Evolutionary conservation across 2,888 invertebrate genomes (phyloP).

Genomic region (Litoditis marina): DNA sequence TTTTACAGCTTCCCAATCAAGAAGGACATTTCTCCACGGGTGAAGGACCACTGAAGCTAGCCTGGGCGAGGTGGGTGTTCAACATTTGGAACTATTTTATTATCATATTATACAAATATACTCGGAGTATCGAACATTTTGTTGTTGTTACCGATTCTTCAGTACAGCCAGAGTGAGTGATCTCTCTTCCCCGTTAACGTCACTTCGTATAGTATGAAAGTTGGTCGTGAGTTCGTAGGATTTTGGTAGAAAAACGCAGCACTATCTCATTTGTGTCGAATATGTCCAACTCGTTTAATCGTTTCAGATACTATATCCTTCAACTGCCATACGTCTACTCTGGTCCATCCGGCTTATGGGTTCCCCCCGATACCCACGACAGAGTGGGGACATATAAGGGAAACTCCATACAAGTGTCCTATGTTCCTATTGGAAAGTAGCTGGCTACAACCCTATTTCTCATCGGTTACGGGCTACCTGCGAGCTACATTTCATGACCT

Average conservation of each 20-base stretch:
- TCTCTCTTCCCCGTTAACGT: too few relatives aligned
- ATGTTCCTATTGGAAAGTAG: constrained; percentile 22
- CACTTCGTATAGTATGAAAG: too few relatives aligned
- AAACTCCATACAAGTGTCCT: constrained; percentile 22
- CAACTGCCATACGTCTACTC: constrained; percentile 48
- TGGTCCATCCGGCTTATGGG: constrained; percentile 35
- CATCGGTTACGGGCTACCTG: too few relatives aligned
- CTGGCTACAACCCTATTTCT: too few relatives aligned
- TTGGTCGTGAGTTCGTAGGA: too few relatives aligned
- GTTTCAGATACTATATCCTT: constrained; percentile 46
- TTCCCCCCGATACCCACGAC: constrained; percentile 19
- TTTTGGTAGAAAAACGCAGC: too few relatives aligned
- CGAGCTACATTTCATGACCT: too few relatives aligned
- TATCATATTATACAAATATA: too few relatives aligned
- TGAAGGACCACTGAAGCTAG: constrained; percentile 40
- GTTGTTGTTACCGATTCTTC: too few relatives aligned
- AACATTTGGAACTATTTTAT: too few relatives aligned
- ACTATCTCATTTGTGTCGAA: background rate
- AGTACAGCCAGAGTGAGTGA: too few relatives aligned
- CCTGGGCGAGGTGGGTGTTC: constrained; percentile 38
- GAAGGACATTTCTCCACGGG: constrained; percentile 42
- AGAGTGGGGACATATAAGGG: constrained; percentile 19
- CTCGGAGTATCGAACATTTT: too few relatives aligned
- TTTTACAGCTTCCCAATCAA: constrained; percentile 22
- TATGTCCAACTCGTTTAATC: background rate